Evolutionary conservation across 2,888 invertebrate species (phyloP).

Genomic region (Oeneis ivallda): DNA sequence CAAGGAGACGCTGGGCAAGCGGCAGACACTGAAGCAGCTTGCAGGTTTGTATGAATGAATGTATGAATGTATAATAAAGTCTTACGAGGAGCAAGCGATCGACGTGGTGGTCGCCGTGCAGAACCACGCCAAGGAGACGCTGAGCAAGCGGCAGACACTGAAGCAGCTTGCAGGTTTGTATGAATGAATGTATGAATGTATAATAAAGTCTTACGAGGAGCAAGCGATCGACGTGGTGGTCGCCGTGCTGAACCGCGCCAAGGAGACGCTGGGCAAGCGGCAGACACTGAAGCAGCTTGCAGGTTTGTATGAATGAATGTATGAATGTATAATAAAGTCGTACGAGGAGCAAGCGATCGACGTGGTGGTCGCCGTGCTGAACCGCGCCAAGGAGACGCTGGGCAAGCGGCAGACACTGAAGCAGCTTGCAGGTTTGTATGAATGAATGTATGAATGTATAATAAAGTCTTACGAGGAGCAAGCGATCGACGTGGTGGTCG

Average conservation of each 20-base stretch:
- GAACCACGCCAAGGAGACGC: too few species aligned
- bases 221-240: conserved; percentile 62
- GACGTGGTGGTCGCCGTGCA: too few species aligned
- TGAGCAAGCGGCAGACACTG: too few species aligned
- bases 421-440: conserved; percentile 58
- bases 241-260: conserved; percentile 60
- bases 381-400: conserved; percentile 58
- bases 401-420: conserved; percentile 55
- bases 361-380: conserved; percentile 59
- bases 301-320: conserved; percentile 52
- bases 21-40: too few species aligned
- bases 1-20: too few species aligned
- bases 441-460: too few species aligned
- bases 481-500: conserved; percentile 61
- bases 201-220: conserved; percentile 57
- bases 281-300: conserved; percentile 58
- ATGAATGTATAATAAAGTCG: conserved; percentile 50
- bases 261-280: conserved; percentile 55
- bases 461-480: conserved; percentile 57
- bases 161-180: too few species aligned
- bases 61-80: conserved; percentile 67
- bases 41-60: too few species aligned
- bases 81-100: too few species aligned
- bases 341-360: conserved; percentile 64
- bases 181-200: too few species aligned